phyloP scores from a whole-genome alignment of 2,797 vertebrate species.

The Gymnodraco acuticeps region DNA sequence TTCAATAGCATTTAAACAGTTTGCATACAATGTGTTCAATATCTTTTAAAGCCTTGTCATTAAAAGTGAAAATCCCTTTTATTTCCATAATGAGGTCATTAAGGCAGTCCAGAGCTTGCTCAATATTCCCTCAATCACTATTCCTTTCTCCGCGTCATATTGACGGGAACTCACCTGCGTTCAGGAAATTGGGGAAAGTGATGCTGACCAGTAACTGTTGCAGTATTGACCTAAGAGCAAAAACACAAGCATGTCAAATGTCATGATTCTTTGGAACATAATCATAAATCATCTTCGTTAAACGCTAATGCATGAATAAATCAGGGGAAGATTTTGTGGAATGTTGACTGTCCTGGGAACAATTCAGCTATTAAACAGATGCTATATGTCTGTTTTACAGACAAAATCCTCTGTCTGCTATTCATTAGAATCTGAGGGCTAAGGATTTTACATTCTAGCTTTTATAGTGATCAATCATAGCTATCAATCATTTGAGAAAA shows the following conservation, averaged over 20 bases:
- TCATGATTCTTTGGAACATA: constrained; percentile 24
- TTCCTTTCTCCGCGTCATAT: constrained; percentile 14
- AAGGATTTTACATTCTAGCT: constrained; percentile 26
- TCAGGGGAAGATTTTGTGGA: constrained; percentile 58
- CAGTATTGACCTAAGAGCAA: constrained; percentile 90
- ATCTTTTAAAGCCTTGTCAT: constrained; percentile 27
- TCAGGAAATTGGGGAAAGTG: constrained; percentile 90
- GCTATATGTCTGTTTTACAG: constrained; percentile 55
- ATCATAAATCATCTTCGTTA: constrained; percentile 25
- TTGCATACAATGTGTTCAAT: constrained; percentile 2
- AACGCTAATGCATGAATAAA: constrained; percentile 47
- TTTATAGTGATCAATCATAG: constrained; percentile 30
- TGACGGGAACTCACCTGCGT: constrained; percentile 89
- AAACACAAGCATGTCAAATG: constrained; percentile 37
- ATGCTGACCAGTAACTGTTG: constrained; percentile 94
- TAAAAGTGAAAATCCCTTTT: constrained; percentile 5
- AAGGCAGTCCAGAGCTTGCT: background rate
- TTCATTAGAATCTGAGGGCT: constrained; percentile 40
- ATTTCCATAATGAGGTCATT: constrained; percentile 24
- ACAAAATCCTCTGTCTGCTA: constrained; percentile 50
- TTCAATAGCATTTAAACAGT: background rate
- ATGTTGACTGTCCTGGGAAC: constrained; percentile 62
- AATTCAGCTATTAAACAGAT: constrained; percentile 74
- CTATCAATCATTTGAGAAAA: constrained; percentile 12
- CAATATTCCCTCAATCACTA: background rate